Evolutionary conservation across 1,140 invertebrate genomes (phyloP), one percentile per base, ranked within the genome.

Genomic region (Procambarus virginalis): DNA sequence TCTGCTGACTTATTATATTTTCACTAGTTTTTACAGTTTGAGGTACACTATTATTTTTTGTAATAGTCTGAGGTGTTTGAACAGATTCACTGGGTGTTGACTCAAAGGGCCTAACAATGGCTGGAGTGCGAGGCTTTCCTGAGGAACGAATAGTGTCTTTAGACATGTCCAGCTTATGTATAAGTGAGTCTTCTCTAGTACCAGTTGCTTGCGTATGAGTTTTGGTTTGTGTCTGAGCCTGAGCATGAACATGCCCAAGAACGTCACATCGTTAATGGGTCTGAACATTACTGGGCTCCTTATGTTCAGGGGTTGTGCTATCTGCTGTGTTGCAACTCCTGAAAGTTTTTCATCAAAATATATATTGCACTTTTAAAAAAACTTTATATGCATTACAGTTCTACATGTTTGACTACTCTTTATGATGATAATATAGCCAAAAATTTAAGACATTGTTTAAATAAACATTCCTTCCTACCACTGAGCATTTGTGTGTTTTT

Each of bases 171-270:
- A 89, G 82, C 48, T 76, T 84, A 45, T 75, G 55, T 45, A 64
- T 49, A 45, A 78, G 58, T 48, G 76, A 75, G 82, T 89, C 88
- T n/a, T 89, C 88, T 58, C 76, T 84, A 49, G 75, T 84, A 46
- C 80, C 49, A 58, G 73, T 88, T 9, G 88, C 75, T 49, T 86
- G 84, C 6, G 34, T 46, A 70, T 79, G 88, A 12, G 70, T 82
- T 46, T 82, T 68, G 55, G 79, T 60, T 46, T 82, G 80, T 12
- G 49, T 55, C 55, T 83, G 88, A 48, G 75, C 58, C 48, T 87
- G 86, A n/a, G 86, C 86, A 34, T 87, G 88, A 83, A 89, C 80
- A 68, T 89, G 88, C 12, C 88, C 82, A 89, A 75, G 88, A 89
- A 89, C 20, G 88, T 89, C 10, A 89, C 88, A 51, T 89, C 88